phyloP scores from a whole-genome alignment of 2,113 vertebrate species.

The Notarius lentiginosus region DNA sequence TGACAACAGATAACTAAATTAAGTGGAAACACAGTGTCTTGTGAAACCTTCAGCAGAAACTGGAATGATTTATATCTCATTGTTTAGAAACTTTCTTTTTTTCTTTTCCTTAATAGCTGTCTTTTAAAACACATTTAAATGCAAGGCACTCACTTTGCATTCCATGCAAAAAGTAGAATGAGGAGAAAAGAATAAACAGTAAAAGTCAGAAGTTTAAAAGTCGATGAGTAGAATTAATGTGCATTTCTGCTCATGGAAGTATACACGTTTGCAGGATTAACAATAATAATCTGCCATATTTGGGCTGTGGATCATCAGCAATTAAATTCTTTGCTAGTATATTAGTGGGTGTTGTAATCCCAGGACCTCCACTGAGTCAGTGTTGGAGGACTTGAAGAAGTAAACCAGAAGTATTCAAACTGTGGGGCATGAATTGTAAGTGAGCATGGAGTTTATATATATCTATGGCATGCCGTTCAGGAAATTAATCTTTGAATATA shows the following conservation, averaged over 20 bases:
- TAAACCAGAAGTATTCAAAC: not conserved
- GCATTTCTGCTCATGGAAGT: not conserved
- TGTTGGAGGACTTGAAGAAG: not conserved
- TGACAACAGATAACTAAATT: not conserved
- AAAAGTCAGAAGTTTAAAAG: not conserved
- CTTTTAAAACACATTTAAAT: not conserved
- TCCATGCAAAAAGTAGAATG: not conserved
- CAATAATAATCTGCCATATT: not conserved
- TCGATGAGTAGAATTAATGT: not conserved
- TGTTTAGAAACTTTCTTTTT: not conserved
- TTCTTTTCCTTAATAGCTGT: not conserved
- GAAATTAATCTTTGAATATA: too few relatives aligned
- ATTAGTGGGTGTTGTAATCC: not conserved
- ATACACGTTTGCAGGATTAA: not conserved
- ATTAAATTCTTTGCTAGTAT: not conserved
- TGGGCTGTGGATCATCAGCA: not conserved
- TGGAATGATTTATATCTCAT: not conserved
- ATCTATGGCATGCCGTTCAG: too few relatives aligned
- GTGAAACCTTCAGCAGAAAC: not conserved
- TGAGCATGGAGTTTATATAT: not conserved
- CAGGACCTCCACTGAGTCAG: not conserved
- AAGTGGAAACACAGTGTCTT: not conserved
- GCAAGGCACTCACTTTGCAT: constrained; percentile 8
- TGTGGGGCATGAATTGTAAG: not conserved
- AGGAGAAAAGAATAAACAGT: not conserved